These are phyloP conservation scores for Pristionchus exspectatus DNA, from an alignment of 2,888 invertebrate species.

Conservation along the genomic window DNA sequence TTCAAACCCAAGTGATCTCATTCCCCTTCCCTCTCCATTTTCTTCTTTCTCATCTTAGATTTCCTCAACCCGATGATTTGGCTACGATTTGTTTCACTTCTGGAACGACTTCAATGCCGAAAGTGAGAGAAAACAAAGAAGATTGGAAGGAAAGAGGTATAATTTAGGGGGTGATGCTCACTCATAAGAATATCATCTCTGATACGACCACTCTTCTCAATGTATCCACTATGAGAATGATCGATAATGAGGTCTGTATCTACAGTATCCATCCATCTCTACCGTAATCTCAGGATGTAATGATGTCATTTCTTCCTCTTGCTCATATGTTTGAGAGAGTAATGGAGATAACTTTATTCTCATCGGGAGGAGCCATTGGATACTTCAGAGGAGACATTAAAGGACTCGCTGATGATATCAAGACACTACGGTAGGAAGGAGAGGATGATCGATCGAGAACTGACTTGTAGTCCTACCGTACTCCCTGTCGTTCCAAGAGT, in stretches of 20 bases:
- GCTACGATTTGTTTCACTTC: conserved; percentile 97
- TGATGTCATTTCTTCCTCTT: conserved; percentile 92
- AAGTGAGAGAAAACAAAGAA: conserved; percentile 80
- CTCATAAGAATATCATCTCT: conserved; percentile 87
- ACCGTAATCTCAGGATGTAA: conserved; percentile 45
- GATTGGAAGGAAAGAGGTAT: not conserved
- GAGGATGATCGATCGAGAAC: not conserved
- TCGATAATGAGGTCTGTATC: conserved; percentile 11
- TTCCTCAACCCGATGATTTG: conserved; percentile 89
- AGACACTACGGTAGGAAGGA: conserved; percentile 84
- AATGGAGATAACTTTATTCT: conserved; percentile 82
- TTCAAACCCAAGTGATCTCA: not conserved
- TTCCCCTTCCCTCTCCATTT: not conserved
- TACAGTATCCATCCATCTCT: not conserved
- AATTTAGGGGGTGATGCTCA: conserved; percentile 91
- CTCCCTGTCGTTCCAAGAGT: conserved; percentile 96
- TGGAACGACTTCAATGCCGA: conserved; percentile 86
- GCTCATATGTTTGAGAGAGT: conserved; percentile 96
- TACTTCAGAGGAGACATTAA: conserved; percentile 88
- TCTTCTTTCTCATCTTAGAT: conserved; percentile 80
- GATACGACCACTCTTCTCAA: conserved; percentile 51
- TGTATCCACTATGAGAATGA: not conserved
- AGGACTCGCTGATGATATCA: conserved; percentile 87
- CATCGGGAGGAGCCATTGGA: conserved; percentile 56
- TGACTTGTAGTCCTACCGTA: conserved; percentile 86